Percentiles rank a stretch among this genome's conserved stretches.
phyloP scores from a whole-genome alignment of 2,113 vertebrate genomes.

The Australoheros scitulus region DNA sequence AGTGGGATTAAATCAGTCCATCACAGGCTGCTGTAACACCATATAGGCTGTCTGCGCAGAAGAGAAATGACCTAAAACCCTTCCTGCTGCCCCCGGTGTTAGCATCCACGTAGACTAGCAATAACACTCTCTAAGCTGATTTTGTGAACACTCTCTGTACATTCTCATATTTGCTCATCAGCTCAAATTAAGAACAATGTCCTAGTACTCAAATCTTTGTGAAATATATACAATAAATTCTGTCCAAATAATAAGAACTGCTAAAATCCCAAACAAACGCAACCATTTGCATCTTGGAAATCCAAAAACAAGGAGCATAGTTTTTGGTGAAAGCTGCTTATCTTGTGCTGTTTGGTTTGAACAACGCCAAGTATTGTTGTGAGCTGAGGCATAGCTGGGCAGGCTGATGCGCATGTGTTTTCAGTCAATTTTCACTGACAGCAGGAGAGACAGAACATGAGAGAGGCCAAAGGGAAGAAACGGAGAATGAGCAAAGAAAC shows the following conservation, averaged over 20 bases:
- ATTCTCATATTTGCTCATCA: constrained; percentile 6
- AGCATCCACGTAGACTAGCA: constrained; percentile 53
- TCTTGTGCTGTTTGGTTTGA: constrained; percentile 29
- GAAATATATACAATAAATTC: neutral
- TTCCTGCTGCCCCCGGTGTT: constrained; percentile 48
- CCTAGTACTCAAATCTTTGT: constrained; percentile 1
- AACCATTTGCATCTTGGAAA: constrained; percentile 12
- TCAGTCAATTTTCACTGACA: constrained; percentile 49
- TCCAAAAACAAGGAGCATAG: neutral
- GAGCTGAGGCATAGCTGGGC: constrained; percentile 33
- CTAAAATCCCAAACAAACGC: constrained; percentile 24
- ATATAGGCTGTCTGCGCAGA: constrained; percentile 46
- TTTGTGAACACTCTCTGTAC: constrained; percentile 30
- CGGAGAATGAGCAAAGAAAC: constrained; percentile 31
- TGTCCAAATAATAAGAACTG: constrained; percentile 13
- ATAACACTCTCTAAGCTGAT: constrained; percentile 48
- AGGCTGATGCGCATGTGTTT: constrained; percentile 57
- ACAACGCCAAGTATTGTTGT: constrained; percentile 16
- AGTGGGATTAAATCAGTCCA: constrained; percentile 79
- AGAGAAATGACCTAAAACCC: constrained; percentile 62
- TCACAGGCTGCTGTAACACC: constrained; percentile 64
- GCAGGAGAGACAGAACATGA: constrained; percentile 24
- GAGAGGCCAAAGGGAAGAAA: constrained; percentile 2
- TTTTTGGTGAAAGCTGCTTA: constrained; percentile 34
- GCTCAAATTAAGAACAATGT: neutral